Conservation (phyloP, 2,113 vertebrate species). For the Mohoua ochrocephala region DNA sequence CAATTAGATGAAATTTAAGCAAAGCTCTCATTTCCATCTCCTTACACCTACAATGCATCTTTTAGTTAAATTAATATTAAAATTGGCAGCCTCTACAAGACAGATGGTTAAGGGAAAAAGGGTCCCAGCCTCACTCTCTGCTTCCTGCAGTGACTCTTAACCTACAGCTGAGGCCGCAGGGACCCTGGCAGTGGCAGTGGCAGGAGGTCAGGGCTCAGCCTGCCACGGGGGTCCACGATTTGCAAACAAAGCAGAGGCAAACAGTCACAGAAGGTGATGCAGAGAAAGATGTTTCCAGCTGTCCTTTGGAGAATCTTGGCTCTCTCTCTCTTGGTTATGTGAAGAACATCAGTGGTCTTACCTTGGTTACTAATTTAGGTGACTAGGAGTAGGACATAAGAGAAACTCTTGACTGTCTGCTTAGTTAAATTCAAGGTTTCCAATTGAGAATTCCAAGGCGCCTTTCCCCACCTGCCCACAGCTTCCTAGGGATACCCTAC, state of each 20-base stretch:
- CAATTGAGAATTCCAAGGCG: neutral
- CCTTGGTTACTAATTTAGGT: neutral
- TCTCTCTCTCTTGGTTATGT: neutral
- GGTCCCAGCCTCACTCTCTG: neutral
- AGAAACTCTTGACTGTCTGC: neutral
- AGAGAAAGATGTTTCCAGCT: neutral
- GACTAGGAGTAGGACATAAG: accelerated
- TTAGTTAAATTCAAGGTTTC: neutral
- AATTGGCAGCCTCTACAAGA: neutral
- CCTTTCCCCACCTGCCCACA: neutral
- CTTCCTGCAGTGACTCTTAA: neutral
- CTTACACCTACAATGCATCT: neutral
- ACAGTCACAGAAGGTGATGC: neutral
- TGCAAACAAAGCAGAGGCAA: neutral
- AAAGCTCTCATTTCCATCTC: neutral
- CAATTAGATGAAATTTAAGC: neutral
- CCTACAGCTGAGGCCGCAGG: neutral
- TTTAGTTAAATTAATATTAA: neutral
- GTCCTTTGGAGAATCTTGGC: neutral
- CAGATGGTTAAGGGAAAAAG: neutral
- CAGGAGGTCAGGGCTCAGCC: neutral
- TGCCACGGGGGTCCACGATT: accelerated
- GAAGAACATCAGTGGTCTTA: neutral
- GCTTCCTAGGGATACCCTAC: neutral
- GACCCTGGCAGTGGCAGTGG: neutral